A percentile compares a stretch with the other conserved stretches of the same genome.
phyloP scores from a whole-genome alignment of 1,140 invertebrate genomes.

The Dolichoris vasculosae region DNA sequence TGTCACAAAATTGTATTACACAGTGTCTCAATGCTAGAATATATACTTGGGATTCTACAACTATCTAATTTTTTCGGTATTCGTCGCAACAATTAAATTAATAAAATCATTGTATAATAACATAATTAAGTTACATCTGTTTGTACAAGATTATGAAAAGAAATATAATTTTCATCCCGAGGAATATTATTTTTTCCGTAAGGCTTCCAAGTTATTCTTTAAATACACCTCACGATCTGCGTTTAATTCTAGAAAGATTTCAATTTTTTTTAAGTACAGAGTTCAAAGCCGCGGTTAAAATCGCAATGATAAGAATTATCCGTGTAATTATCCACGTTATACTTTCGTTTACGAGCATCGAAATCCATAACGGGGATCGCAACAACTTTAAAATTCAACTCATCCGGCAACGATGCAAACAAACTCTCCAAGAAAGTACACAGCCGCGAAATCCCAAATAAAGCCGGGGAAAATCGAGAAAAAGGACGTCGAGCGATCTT shows the following conservation, averaged over 20 bases:
- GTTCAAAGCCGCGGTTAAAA: background rate
- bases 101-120: background rate
- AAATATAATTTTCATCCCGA: background rate
- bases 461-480: background rate
- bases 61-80: background rate
- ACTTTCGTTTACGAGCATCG: background rate
- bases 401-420: background rate
- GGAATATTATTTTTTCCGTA: background rate
- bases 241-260: background rate
- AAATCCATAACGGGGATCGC: background rate
- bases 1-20: background rate
- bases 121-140: no score
- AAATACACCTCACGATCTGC: background rate
- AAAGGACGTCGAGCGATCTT: background rate
- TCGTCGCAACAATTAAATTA: background rate
- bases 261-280: background rate
- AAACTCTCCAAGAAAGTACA: background rate
- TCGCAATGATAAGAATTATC: background rate
- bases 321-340: background rate
- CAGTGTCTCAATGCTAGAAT: background rate
- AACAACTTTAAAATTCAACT: background rate
- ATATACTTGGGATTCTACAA: background rate
- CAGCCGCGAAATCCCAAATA: background rate
- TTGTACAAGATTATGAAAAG: background rate
- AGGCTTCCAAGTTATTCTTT: background rate